phyloP scores from a whole-genome alignment of 2,888 invertebrate species.

The Xestobium rufovillosum region DNA sequence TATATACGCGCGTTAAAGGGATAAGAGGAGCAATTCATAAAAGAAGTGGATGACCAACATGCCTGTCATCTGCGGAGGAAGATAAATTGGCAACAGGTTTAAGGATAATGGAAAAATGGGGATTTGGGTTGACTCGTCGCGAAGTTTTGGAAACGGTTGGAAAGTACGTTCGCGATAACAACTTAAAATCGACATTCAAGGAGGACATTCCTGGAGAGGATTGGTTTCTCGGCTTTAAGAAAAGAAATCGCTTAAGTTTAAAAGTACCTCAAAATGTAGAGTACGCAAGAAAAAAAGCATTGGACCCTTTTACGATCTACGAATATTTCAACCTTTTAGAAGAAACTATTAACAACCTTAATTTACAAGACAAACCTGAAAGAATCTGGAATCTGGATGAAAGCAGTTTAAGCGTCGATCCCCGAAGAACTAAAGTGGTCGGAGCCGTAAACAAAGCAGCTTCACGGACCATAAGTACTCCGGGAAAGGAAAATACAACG shows the following conservation, averaged over 20 bases:
- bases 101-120: constrained; percentile 13
- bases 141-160: constrained; percentile 25
- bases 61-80: too few relatives aligned
- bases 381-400: constrained; percentile 23
- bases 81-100: constrained; percentile 7
- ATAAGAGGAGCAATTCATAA: too few relatives aligned
- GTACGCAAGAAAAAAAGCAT: constrained; percentile 18
- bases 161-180: constrained; percentile 22
- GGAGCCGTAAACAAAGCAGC: constrained; percentile 18
- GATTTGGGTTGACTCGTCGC: constrained; percentile 24
- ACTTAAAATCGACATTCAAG: constrained; percentile 26
- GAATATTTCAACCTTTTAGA: too few relatives aligned
- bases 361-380: constrained; percentile 23
- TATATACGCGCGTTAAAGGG: too few relatives aligned
- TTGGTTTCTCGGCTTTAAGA: constrained; percentile 26
- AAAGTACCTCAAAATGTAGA: constrained; percentile 23
- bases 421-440: constrained; percentile 23
- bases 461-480: too few relatives aligned
- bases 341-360: too few relatives aligned
- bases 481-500: constrained; percentile 27
- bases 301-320: constrained; percentile 15
- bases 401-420: constrained; percentile 25
- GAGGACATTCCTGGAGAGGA: constrained; percentile 26
- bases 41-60: too few relatives aligned
- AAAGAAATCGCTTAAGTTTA: constrained; percentile 18